Evolutionary conservation across 2,888 invertebrate species (phyloP).

Genomic region (Drosophila macrothrix): DNA sequence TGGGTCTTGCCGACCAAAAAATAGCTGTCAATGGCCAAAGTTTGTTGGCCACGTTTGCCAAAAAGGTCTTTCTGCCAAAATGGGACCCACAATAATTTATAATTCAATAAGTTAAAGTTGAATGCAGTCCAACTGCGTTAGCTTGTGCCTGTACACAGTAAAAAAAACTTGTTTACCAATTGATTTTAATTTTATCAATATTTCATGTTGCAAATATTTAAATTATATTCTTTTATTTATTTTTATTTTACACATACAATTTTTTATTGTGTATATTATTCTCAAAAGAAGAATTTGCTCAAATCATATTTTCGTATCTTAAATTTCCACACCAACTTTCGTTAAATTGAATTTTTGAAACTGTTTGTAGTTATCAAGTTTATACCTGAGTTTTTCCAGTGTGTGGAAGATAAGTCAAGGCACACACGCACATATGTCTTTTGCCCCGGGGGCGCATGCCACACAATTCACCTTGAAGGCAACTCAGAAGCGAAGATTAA

Average conservation of each 20-base stretch:
- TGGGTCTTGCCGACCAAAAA: slow-evolving; percentile 52
- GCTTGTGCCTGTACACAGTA: slow-evolving; percentile 23
- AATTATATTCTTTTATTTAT: neutral
- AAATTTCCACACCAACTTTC: too few relatives aligned
- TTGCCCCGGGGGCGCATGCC: slow-evolving; percentile 75
- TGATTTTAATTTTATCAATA: neutral
- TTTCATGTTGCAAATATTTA: accelerated
- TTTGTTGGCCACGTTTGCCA: slow-evolving; percentile 62
- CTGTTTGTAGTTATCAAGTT: neutral
- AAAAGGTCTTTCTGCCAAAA: slow-evolving; percentile 29
- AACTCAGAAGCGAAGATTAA: slow-evolving; percentile 80
- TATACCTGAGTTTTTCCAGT: neutral
- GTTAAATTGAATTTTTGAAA: neutral
- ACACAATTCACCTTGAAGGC: slow-evolving; percentile 80
- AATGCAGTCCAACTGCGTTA: slow-evolving; percentile 66
- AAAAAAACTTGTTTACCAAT: neutral
- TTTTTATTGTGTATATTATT: neutral
- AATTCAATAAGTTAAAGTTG: slow-evolving; percentile 81
- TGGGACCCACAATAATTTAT: slow-evolving; percentile 67
- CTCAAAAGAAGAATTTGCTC: neutral
- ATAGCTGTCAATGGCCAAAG: slow-evolving; percentile 76
- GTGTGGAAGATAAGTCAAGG: slow-evolving; percentile 8
- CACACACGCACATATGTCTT: slow-evolving; percentile 23
- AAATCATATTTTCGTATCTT: too few relatives aligned
- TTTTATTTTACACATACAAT: accelerated